These are phyloP conservation scores for Centropristis striata DNA, from an alignment of 2,113 vertebrate genomes.

Conservation along the genomic window DNA sequence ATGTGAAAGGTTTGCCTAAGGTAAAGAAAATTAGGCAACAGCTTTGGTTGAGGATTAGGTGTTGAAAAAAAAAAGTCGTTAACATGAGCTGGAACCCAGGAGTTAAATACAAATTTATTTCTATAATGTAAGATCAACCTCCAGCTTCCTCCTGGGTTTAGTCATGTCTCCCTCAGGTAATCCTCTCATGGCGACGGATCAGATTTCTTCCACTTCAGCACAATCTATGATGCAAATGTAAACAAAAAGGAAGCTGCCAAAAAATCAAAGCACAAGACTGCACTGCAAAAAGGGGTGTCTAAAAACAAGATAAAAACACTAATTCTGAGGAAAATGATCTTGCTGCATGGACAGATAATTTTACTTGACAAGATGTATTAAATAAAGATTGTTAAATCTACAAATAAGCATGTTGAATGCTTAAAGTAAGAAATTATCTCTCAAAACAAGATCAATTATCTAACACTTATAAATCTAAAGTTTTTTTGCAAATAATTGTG, in stretches of 20 bases:
- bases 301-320: no score
- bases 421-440: no score
- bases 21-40: background rate
- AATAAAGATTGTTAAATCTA: no score
- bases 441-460: no score
- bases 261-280: slow-evolving; percentile 4
- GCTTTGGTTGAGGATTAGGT: background rate
- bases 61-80: background rate
- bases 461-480: no score
- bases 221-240: slow-evolving; percentile 16
- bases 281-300: no score
- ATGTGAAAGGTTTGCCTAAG: background rate
- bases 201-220: slow-evolving; percentile 17
- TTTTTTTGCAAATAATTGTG: no score
- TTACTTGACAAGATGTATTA: no score
- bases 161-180: background rate
- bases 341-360: no score
- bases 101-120: background rate
- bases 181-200: slow-evolving; percentile 16
- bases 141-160: slow-evolving; percentile 22
- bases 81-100: background rate
- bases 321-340: no score
- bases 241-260: slow-evolving; percentile 8
- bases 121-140: slow-evolving; percentile 6
- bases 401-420: no score